Evolutionary conservation across 2,888 invertebrate genomes (phyloP).

Genomic region (Cepaea hortensis): DNA sequence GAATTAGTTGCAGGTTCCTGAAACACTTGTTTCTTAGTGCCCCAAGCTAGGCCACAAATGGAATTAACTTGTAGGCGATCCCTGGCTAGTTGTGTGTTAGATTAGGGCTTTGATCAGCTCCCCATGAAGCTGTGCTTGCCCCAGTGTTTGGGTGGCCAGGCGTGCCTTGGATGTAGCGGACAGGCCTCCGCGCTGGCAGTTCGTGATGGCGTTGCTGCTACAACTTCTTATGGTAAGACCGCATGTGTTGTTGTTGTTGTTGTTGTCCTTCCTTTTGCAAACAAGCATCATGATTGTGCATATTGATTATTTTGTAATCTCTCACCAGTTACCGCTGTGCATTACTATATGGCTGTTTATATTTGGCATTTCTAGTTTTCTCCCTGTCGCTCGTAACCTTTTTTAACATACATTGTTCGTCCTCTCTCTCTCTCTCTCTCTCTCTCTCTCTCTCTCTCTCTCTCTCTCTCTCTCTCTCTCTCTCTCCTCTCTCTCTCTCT

Average conservation of each 20-base stretch:
- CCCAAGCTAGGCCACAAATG: no score
- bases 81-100: not conserved
- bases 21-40: no score
- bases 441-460: not conserved
- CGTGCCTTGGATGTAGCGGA: conserved; percentile 27
- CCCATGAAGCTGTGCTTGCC: conserved; percentile 47
- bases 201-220: not conserved
- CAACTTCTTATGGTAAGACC: conserved; percentile 11
- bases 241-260: not conserved
- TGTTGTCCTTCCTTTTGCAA: not conserved
- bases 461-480: not conserved
- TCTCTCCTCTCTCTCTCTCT: conserved; percentile 9
- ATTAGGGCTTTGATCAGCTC: not conserved
- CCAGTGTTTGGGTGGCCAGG: conserved; percentile 47
- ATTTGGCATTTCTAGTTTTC: no score
- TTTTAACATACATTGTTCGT: no score
- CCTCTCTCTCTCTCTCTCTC: no score
- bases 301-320: no score
- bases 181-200: not conserved
- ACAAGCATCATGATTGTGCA: not conserved
- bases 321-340: no score
- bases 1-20: no score
- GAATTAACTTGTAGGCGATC: not conserved
- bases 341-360: no score
- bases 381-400: no score